A percentile compares a stretch with the other conserved stretches of the same genome.
phyloP scores from a whole-genome alignment of 2,797 vertebrate species.

The Alca torda region DNA sequence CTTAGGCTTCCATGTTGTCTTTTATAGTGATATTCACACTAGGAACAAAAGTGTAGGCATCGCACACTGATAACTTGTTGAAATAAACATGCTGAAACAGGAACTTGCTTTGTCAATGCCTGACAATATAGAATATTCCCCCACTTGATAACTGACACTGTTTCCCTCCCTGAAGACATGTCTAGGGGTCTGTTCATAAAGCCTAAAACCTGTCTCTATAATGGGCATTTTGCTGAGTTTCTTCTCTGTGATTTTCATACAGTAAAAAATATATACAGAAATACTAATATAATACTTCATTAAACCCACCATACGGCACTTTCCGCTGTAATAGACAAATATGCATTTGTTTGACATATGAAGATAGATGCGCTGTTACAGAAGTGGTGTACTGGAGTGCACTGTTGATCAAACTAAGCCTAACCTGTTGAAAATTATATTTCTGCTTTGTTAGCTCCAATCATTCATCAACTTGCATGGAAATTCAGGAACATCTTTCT shows the following conservation, averaged over 20 bases:
- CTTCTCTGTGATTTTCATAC: neutral
- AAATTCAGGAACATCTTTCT: conserved; percentile 56
- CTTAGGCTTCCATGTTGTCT: neutral
- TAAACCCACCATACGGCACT: neutral
- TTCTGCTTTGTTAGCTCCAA: conserved; percentile 62
- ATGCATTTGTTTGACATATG: conserved; percentile 7
- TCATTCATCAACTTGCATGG: conserved; percentile 45
- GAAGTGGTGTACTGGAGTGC: neutral
- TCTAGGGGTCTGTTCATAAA: neutral
- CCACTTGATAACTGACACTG: neutral
- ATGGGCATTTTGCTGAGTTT: neutral
- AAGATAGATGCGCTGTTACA: conserved; percentile 35
- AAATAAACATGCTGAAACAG: neutral
- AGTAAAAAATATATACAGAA: neutral
- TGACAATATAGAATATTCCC: neutral
- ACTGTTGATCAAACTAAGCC: conserved; percentile 45
- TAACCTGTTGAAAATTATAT: conserved; percentile 59
- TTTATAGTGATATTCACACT: rapidly evolving
- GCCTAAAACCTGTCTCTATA: neutral
- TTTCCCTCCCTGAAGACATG: neutral
- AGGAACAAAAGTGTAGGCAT: neutral
- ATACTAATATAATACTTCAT: conserved; percentile 25
- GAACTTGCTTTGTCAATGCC: neutral
- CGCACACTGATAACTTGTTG: neutral
- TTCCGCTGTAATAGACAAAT: neutral